phyloP scores from a whole-genome alignment of 1,140 invertebrate species.

The Scaptomyza montana region DNA sequence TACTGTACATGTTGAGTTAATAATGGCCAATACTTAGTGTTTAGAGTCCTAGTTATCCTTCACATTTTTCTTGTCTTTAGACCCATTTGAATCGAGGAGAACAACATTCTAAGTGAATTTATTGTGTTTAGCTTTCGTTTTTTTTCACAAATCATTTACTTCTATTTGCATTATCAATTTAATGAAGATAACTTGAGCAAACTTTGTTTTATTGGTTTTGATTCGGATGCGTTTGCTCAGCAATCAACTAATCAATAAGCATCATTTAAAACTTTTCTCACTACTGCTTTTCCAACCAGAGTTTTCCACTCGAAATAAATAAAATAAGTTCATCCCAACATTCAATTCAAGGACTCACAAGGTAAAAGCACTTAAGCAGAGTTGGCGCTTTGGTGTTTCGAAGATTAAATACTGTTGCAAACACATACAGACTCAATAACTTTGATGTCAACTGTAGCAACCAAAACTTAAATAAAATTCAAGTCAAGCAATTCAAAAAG shows the following conservation, averaged over 20 bases:
- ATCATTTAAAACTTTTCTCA: conserved; percentile 62
- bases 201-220: conserved; percentile 30
- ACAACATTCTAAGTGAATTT: too few relatives aligned
- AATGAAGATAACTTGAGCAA: conserved; percentile 24
- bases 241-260: conserved; percentile 62
- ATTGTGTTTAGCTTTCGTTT: background rate
- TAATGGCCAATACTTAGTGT: conserved; percentile 8
- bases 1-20: conserved; percentile 9
- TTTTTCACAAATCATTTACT: conserved; percentile 10
- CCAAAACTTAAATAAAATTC: background rate
- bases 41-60: background rate
- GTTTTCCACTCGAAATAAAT: conserved; percentile 56
- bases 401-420: conserved; percentile 1
- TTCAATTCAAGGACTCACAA: conserved; percentile 1
- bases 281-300: conserved; percentile 32
- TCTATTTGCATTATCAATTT: conserved; percentile 12
- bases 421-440: background rate
- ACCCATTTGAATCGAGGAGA: background rate
- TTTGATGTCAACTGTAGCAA: background rate
- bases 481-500: background rate
- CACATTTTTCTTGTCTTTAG: background rate
- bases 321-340: conserved; percentile 39
- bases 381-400: background rate
- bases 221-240: conserved; percentile 8
- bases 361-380: background rate